A percentile compares a stretch with the other conserved stretches of the same genome.
phyloP scores from a whole-genome alignment of 2,113 vertebrate species.

The Narcine bancroftii region DNA sequence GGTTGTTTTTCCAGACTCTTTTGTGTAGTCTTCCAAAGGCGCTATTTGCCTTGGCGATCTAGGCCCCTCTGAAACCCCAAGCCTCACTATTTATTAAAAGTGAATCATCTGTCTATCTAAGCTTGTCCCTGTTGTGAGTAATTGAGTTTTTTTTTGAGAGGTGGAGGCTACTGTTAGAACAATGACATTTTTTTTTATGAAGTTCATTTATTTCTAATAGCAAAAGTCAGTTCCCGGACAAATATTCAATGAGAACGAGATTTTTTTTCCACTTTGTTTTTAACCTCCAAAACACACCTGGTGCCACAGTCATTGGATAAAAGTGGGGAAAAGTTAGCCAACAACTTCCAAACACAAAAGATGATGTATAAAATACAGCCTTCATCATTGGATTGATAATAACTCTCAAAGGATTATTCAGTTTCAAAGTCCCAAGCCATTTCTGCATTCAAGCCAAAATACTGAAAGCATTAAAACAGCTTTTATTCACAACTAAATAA shows the following conservation, averaged over 20 bases:
- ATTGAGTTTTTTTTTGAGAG: too few relatives aligned
- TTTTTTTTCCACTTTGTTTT: not conserved
- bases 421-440: not conserved
- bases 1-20: too few relatives aligned
- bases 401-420: not conserved
- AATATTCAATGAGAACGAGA: not conserved
- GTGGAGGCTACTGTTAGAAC: too few relatives aligned
- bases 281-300: not conserved
- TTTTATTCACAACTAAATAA: constrained; percentile 26
- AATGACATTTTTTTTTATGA: too few relatives aligned
- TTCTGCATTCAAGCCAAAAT: constrained; percentile 26
- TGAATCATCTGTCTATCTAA: not conserved
- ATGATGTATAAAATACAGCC: not conserved
- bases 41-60: too few relatives aligned
- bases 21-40: too few relatives aligned
- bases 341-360: not conserved
- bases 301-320: not conserved
- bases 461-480: constrained; percentile 28
- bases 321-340: not conserved
- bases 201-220: not conserved
- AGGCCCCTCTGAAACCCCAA: too few relatives aligned
- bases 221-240: not conserved
- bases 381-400: not conserved
- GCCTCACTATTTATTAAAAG: too few relatives aligned
- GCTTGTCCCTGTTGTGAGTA: not conserved